Percentiles rank a stretch among this genome's conserved stretches.
Evolutionary conservation across 2,797 vertebrate genomes (phyloP).

Genomic region (Phrynocephalus forsythii): DNA sequence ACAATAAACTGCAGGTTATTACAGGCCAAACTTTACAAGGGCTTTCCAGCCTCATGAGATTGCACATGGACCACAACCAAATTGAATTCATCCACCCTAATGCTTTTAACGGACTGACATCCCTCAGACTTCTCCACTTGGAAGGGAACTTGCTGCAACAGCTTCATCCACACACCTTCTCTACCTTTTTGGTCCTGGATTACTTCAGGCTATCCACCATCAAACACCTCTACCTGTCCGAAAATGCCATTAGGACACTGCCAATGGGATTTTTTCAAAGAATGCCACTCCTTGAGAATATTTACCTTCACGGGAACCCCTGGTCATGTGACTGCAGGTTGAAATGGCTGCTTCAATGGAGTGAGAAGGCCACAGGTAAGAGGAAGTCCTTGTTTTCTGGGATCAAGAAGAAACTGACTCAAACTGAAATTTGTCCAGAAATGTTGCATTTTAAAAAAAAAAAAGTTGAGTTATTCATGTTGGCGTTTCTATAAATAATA

Average conservation of each 20-base stretch:
- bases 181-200: constrained; percentile 85
- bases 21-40: constrained; percentile 83
- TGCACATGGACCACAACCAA: constrained; percentile 92
- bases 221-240: constrained; percentile 89
- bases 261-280: constrained; percentile 75
- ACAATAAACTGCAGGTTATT: constrained; percentile 89
- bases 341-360: constrained; percentile 86
- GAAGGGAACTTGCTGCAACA: constrained; percentile 91
- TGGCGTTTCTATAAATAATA: neutral
- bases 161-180: constrained; percentile 88
- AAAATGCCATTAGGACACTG: constrained; percentile 85
- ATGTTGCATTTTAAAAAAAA: neutral
- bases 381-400: neutral
- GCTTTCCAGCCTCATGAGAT: constrained; percentile 82
- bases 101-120: constrained; percentile 87
- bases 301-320: constrained; percentile 91
- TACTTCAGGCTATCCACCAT: constrained; percentile 89
- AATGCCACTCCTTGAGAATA: constrained; percentile 88
- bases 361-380: constrained; percentile 82
- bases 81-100: constrained; percentile 91
- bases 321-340: constrained; percentile 92
- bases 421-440: neutral
- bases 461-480: neutral
- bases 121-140: constrained; percentile 88
- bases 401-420: neutral